Conservation (phyloP, 2,797 vertebrate genomes). For the Xiphophorus birchmanni region DNA sequence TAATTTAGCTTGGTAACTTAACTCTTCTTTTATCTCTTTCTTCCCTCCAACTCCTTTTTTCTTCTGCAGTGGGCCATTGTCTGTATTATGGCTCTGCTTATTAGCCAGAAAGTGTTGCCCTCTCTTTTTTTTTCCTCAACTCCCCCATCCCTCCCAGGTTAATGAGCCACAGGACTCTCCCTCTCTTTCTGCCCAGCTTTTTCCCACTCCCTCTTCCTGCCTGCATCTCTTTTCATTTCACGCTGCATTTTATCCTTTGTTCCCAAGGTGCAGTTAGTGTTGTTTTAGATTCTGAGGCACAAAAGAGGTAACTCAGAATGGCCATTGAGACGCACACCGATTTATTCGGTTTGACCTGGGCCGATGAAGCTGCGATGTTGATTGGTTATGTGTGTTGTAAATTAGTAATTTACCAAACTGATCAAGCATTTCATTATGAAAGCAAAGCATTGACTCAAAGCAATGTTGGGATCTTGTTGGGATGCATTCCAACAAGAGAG, state of each 20-base stretch:
- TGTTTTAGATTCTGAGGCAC: conserved; percentile 68
- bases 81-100: conserved; percentile 65
- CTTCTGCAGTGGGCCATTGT: conserved; percentile 58
- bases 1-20: neutral
- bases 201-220: conserved; percentile 64
- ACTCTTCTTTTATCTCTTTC: neutral
- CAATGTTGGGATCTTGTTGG: neutral
- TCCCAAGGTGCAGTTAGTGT: conserved; percentile 60
- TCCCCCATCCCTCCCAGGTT: conserved; percentile 59
- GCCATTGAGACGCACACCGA: conserved; percentile 37
- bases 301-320: conserved; percentile 54
- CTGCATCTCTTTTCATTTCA: conserved; percentile 57
- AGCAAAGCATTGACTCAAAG: conserved; percentile 31
- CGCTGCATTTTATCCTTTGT: conserved; percentile 65
- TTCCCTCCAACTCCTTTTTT: conserved; percentile 13
- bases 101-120: conserved; percentile 65
- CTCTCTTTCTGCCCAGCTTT: conserved; percentile 43
- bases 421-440: conserved; percentile 68
- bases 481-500: conserved; percentile 56
- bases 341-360: conserved; percentile 28
- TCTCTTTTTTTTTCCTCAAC: conserved; percentile 52
- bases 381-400: conserved; percentile 53
- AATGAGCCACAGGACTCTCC: conserved; percentile 65
- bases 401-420: conserved; percentile 66
- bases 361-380: conserved; percentile 34